A percentile compares a stretch with the other conserved stretches of the same genome.
phyloP scores from a whole-genome alignment of 2,888 invertebrate species.

The Coremacera marginata region DNA sequence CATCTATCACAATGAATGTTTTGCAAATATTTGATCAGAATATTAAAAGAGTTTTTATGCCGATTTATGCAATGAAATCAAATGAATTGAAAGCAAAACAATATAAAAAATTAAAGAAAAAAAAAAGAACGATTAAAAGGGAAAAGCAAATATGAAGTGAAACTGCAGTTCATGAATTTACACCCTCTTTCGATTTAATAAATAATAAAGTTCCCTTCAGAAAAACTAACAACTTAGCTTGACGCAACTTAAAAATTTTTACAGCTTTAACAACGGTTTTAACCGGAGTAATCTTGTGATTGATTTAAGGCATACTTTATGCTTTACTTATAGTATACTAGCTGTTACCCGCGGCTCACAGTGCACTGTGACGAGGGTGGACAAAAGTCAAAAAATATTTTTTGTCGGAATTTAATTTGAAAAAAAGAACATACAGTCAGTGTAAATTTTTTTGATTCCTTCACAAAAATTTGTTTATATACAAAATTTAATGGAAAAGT shows the following conservation, averaged over 20 bases:
- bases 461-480: too few species aligned
- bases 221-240: not conserved
- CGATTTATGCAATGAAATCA: slow-evolving; percentile 30
- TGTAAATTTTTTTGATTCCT: too few species aligned
- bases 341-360: too few species aligned
- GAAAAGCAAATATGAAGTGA: slow-evolving; percentile 28
- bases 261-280: too few species aligned
- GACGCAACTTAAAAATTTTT: not conserved
- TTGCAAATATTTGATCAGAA: slow-evolving; percentile 28
- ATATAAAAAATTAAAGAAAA: slow-evolving; percentile 28
- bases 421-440: too few species aligned
- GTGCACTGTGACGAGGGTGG: too few species aligned
- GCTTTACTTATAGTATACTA: too few species aligned
- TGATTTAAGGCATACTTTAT: too few species aligned
- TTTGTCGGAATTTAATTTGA: too few species aligned
- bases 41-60: slow-evolving; percentile 20
- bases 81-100: slow-evolving; percentile 21
- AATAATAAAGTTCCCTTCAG: slow-evolving; percentile 8
- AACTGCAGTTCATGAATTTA: slow-evolving; percentile 37
- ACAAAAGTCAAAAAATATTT: too few species aligned
- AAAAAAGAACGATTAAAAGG: slow-evolving; percentile 32
- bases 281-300: too few species aligned
- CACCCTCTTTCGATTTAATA: slow-evolving; percentile 29
- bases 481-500: too few species aligned
- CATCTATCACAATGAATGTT: slow-evolving; percentile 9